Base-by-base conservation (phyloP, 2,113 vertebrate genomes). In the Etheostoma cragini region DNA sequence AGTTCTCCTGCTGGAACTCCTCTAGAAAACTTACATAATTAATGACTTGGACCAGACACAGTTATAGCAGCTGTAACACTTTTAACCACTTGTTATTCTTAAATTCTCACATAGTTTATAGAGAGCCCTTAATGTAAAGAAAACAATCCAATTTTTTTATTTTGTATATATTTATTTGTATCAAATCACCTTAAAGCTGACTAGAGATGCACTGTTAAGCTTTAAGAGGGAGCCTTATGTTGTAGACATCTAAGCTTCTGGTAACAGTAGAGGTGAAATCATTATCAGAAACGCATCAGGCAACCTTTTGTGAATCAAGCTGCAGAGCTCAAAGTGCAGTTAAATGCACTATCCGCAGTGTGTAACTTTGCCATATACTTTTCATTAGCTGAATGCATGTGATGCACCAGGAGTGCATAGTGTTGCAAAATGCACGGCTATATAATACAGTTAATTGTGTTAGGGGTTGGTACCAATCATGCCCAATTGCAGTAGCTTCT, bases 1-100 rank as follows among this genome's bases (percentile, higher is more conserved):
- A 60, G n/a, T 49, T 81, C 26, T 60, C 14, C 81, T 61, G 54
- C 77, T 91, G 63, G 45, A 56, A 62, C 21, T 49, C 13, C 54
- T 30, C 45, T n/a, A 49, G 45, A 68, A 53, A 30, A 1, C 58
- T 70, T 71, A 72, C 49, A 68, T 77, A 72, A 74, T 81, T 22
- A 54, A 68, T 42, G 24, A 75, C 72, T 75, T 66, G 46, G 33
- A 72, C 24, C 47, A 66, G 54, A 72, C 21, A 72, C 47, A n/a
- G 47, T 26, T 22, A 80, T 63, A 33, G 45, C 71, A 79, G 69
- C 50, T 68, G 49, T 14, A 67, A 77, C 60, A 75, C 21, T 56
- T 11, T 46, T 52, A 22, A 14, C 52, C 50, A 50, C 22, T 67
- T 46, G 26, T 62, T 78, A 11, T 68, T 66, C 22, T 74, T 72